phyloP scores from a whole-genome alignment of 1,140 invertebrate genomes.

The Homarus americanus region DNA sequence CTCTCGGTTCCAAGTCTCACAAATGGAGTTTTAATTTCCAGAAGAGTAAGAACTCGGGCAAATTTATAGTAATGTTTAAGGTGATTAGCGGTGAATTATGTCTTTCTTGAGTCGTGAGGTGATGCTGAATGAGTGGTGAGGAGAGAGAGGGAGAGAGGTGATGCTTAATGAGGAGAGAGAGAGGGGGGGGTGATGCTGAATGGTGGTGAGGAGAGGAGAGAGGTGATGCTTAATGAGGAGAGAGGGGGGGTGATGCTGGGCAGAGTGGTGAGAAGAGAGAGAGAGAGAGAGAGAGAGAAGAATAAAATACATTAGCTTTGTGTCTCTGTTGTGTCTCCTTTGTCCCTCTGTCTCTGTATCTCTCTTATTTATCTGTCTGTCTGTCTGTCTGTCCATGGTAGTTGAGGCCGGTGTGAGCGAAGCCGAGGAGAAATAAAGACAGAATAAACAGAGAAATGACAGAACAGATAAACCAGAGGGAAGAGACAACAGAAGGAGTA shows the following conservation, averaged over 20 bases:
- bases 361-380: too few species aligned
- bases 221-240: background rate
- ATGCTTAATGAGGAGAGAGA: background rate
- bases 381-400: too few species aligned
- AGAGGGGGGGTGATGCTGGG: background rate
- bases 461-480: too few species aligned
- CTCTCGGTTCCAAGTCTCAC: background rate
- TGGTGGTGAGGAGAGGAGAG: background rate
- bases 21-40: conserved; percentile 5
- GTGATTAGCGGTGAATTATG: background rate
- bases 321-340: too few species aligned
- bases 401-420: too few species aligned
- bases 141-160: background rate
- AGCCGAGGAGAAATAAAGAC: too few species aligned
- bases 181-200: background rate
- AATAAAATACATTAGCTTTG: too few species aligned
- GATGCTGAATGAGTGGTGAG: background rate
- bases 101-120: background rate
- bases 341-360: too few species aligned
- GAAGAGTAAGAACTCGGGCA: background rate
- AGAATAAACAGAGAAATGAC: too few species aligned
- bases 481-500: too few species aligned
- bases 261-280: background rate
- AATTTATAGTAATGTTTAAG: background rate
- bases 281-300: too few species aligned